Base-by-base conservation (phyloP, 2,888 invertebrate genomes). In the Hemaris fuciformis region DNA sequence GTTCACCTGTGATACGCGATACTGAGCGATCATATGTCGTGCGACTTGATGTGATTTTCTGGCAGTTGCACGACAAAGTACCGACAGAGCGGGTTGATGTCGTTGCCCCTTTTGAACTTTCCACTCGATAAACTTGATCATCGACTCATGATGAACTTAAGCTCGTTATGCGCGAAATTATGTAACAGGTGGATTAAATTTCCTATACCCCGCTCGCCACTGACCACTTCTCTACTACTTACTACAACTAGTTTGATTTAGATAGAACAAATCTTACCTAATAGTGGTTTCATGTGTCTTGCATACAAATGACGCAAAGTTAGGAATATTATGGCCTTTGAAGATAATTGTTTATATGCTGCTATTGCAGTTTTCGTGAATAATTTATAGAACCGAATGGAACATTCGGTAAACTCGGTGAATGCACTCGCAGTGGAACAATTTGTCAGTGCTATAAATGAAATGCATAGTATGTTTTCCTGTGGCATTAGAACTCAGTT, bases 71-170 rank as follows among this genome's bases (percentile, higher is more conserved):
- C 83, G 77, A 74, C 85, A 85, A 88, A 88, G 87, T 69, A 72
- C 79, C 82, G 81, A 74, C 77, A 74, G 69, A 73, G 72, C 65
- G 71, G 68, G 70, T 59, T 71, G 77, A 81, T 78, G 87, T 82
- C 86, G 81, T 82, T 83, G 85, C 81, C 84, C 89, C 77, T 82
- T 79, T 74, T 87, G 88, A 89, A 89, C 91, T 91, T 90, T 90
- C 89, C 89, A 88, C 87, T 84, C 74, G 83, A 82, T 90, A 84
- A 86, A 87, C 87, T 84, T 87, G 85, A 89, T 88, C 85, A 88
- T 87, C 85, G 85, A 85, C 85, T 84, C 81, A 83, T 83, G 85
- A 79, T 78, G 75, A 70, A 65, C 65, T 62, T 57, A 69, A 73
- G 68, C 69, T 69, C 64, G 66, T 65, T 66, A 68, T 67, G 69